A percentile compares a stretch with the other conserved stretches of the same genome.
Conservation (phyloP, 92 coral and sea anemone species). For the Parazoanthus atlanticus region DNA sequence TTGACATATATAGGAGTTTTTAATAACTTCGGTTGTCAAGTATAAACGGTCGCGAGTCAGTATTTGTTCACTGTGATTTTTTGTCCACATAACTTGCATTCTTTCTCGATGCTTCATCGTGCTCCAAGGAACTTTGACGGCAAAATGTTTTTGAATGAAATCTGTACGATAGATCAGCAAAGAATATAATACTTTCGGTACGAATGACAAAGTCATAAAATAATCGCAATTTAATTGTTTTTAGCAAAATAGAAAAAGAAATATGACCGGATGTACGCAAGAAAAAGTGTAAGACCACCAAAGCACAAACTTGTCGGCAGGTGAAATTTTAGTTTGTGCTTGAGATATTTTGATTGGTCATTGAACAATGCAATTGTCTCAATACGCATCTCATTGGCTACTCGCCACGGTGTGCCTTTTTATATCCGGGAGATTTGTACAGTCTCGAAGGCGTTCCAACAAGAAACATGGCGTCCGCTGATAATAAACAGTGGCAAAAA, state of each 20-base stretch:
- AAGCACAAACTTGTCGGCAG: slow-evolving; percentile 70
- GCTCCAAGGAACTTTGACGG: slow-evolving; percentile 7
- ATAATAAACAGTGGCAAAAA: slow-evolving; percentile 98
- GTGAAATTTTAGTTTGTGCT: slow-evolving; percentile 61
- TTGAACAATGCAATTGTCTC: slow-evolving; percentile 52
- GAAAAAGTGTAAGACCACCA: background rate
- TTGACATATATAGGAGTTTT: background rate
- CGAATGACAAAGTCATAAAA: background rate
- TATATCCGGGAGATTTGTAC: slow-evolving; percentile 73
- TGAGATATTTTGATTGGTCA: slow-evolving; percentile 65
- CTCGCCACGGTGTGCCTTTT: slow-evolving; percentile 38
- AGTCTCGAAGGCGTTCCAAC: slow-evolving; percentile 70
- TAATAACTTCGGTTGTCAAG: background rate
- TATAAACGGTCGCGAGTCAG: background rate
- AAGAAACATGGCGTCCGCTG: slow-evolving; percentile 97
- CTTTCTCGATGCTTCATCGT: background rate
- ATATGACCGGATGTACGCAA: background rate
- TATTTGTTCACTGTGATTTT: background rate
- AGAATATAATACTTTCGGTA: background rate
- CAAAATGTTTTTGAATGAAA: background rate
- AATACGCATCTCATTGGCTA: slow-evolving; percentile 66
- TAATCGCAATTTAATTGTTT: background rate
- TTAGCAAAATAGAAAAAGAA: background rate
- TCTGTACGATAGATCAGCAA: too few relatives aligned
- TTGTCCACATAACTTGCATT: slow-evolving; percentile 10